phyloP scores from a whole-genome alignment of 2,797 vertebrate species.

The Apogon talboti region DNA sequence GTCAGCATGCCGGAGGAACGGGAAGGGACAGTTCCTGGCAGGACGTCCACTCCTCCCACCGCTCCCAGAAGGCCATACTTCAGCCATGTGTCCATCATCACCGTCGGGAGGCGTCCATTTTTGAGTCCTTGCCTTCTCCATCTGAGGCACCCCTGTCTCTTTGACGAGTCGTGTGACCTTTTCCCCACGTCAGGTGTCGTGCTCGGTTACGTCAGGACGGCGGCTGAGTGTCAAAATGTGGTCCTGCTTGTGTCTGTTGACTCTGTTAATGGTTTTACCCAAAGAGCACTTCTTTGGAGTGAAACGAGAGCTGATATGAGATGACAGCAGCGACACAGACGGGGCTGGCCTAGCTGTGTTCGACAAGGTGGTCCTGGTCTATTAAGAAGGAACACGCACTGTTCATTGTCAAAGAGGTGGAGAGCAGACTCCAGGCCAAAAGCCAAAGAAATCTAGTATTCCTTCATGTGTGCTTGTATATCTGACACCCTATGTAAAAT shows the following conservation, averaged over 20 bases:
- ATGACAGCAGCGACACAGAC: conserved; percentile 72
- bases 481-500: conserved; percentile 25
- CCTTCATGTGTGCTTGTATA: background rate
- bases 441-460: conserved; percentile 29
- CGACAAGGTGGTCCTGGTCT: conserved; percentile 59
- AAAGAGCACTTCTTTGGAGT: conserved; percentile 81
- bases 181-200: conserved; percentile 85
- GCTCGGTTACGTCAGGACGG: conserved; percentile 80
- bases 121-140: conserved; percentile 71
- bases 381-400: conserved; percentile 54
- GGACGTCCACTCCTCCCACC: conserved; percentile 81
- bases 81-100: conserved; percentile 84
- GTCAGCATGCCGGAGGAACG: conserved; percentile 76
- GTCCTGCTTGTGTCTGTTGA: conserved; percentile 77
- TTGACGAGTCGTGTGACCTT: conserved; percentile 87
- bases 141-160: conserved; percentile 82
- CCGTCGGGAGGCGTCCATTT: conserved; percentile 81
- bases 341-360: conserved; percentile 63
- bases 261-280: conserved; percentile 78
- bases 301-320: conserved; percentile 74
- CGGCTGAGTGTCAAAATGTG: conserved; percentile 80
- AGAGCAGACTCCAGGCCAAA: conserved; percentile 42
- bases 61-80: conserved; percentile 85
- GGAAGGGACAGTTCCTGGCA: conserved; percentile 84
- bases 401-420: conserved; percentile 49